Evolutionary conservation across 1,140 invertebrate genomes (phyloP), one percentile per base, ranked within the genome.

Genomic region (Proctacanthus coquilletti): DNA sequence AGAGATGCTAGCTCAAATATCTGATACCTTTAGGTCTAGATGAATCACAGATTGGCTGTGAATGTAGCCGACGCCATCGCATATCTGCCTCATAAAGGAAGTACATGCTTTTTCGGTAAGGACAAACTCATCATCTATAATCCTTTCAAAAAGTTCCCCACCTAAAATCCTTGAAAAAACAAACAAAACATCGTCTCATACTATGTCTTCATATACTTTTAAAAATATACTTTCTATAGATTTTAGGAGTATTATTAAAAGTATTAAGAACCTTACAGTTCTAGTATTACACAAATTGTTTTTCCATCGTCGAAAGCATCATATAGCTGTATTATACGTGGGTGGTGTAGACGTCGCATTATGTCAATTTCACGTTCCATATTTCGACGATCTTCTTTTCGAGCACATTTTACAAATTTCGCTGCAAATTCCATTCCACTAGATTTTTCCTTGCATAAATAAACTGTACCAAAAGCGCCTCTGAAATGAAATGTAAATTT

Each of bases 381-480:
- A 53, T 89, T 83, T 38, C 79, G 64, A 43, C 80, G 64, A 51
- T 94, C 88, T 51, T 91, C 83, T 43, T 79, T 74, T 34, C 78
- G 72, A 19, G 66, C 69, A 5, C 81, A 77, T 25, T 72, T 75
- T 21, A 96, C 82, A 52, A 91, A 84, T 63, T 96, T 96, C 0
- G 87, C 88, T 2, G 91, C 91, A 31, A 95, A 64, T 40, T 73
- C 68, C 40, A 85, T 61, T 0, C 77, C 76, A 1, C 77, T 81
- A 13, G 61, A 63, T 55, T 80, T 84, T 59, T 94, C 87, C 36
- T 69, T 70, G 56, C 88, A 94, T 49, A 76, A 70, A 62, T 87
- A 91, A 2, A 96, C 91, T 21, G 85, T 88, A 14, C 91, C 91
- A 63, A 96, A 97, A 72, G 95, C 94, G 1, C 93, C 93, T 48